These are phyloP conservation scores for Neodiprion pinetum DNA, from an alignment of 1,140 invertebrate genomes.

Conservation along the genomic window DNA sequence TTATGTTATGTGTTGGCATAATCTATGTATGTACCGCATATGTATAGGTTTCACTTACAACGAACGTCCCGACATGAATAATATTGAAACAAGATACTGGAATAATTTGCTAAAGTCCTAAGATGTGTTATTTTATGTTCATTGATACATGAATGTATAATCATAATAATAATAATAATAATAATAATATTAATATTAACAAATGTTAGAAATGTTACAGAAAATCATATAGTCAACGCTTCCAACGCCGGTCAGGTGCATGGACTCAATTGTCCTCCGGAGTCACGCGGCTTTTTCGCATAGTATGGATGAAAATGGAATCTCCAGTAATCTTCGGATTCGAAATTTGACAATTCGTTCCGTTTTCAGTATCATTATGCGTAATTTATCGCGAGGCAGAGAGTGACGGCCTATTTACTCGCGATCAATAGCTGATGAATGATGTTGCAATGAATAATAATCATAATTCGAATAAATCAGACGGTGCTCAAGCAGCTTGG, in stretches of 20 bases:
- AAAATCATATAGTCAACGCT: too few species aligned
- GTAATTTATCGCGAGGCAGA: background rate
- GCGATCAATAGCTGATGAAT: background rate
- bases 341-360: too few species aligned
- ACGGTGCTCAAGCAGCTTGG: slow-evolving; percentile 60
- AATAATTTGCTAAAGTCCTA: background rate
- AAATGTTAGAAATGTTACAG: background rate
- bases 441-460: background rate
- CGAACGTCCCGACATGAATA: background rate
- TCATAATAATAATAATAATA: background rate
- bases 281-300: too few species aligned
- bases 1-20: background rate
- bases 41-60: too few species aligned
- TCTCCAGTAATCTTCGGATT: too few species aligned
- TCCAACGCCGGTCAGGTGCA: too few species aligned
- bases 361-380: background rate
- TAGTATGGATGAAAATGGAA: too few species aligned
- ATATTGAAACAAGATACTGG: background rate
- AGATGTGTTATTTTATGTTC: background rate
- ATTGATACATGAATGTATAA: background rate
- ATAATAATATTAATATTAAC: background rate
- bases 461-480: background rate
- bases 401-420: background rate
- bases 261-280: too few species aligned
- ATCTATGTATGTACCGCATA: too few species aligned